Percentiles rank a stretch among this genome's conserved stretches.
phyloP scores from a whole-genome alignment of 2,888 invertebrate genomes.

The Drosophila buzzatii region DNA sequence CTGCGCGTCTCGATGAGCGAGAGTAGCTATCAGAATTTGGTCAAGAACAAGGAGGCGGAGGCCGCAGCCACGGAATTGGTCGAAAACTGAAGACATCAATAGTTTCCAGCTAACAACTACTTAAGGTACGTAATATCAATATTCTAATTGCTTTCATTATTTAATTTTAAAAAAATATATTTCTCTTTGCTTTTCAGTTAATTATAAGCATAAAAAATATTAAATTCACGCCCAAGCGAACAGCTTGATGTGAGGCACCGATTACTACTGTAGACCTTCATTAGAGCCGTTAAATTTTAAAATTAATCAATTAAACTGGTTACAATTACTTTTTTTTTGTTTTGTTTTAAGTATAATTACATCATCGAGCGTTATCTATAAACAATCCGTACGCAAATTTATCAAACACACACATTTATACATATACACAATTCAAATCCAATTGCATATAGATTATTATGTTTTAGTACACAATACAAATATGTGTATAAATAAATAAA shows the following conservation, averaged over 20 bases:
- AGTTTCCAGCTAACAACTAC: slow-evolving; percentile 27
- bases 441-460: slow-evolving; percentile 34
- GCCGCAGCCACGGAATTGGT: slow-evolving; percentile 15
- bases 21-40: slow-evolving; percentile 71
- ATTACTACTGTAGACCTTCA: not conserved
- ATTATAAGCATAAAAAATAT: slow-evolving; percentile 28
- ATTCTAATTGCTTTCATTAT: not conserved
- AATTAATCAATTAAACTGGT: slow-evolving; percentile 17
- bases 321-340: slow-evolving; percentile 28
- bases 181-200: slow-evolving; percentile 24
- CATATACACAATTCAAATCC: slow-evolving; percentile 10
- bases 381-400: slow-evolving; percentile 7
- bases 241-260: slow-evolving; percentile 18
- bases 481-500: slow-evolving; percentile 42
- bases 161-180: not conserved
- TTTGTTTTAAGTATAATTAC: slow-evolving; percentile 17
- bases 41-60: slow-evolving; percentile 54
- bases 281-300: slow-evolving; percentile 6
- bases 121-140: slow-evolving; percentile 36
- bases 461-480: slow-evolving; percentile 29
- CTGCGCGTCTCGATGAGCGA: slow-evolving; percentile 80
- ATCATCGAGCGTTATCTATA: slow-evolving; percentile 15
- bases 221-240: slow-evolving; percentile 8
- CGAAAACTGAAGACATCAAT: slow-evolving; percentile 24
- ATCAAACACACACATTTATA: not conserved